Base-by-base conservation (phyloP, 2,888 invertebrate species). In the Cheilosia variabilis region DNA sequence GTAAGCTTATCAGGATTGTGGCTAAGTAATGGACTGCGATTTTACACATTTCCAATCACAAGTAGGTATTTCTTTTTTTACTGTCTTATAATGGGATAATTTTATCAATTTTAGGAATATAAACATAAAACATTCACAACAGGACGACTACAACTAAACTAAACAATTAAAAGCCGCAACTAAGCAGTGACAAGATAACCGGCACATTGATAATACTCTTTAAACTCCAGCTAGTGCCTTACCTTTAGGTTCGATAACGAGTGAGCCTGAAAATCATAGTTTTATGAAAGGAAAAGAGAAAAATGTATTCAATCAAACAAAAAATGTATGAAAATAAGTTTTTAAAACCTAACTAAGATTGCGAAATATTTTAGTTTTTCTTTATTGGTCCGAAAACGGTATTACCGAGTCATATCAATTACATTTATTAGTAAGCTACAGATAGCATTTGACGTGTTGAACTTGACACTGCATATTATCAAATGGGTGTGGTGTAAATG, bases 231-330 rank as follows among this genome's bases (percentile, higher is more conserved):
- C 55, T 22, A 62, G 50, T 52, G 69, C 53, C 86, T 86, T 86
- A 86, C 86, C 86, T 86, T 86, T 52, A 55, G 37, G 50, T 66
- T 72, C 34, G 86, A 86, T 27, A 81, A 68, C 53, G 86, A 81
- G 53, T 81, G 81, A 17, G 81, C 86, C 86, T 86, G 76, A 66
- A 86, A 86, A 72, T 34, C 66, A 77, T 52, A 77, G 22, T 75
- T 73, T 62, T 53, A 53, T 34, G 22, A 41, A 57, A 19, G 1
- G 41, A 63, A 31, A 17, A 47, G n/a, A 55, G 31, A 43, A 31
- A 63, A 27, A 37, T 4, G 2, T 41, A 6, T 24, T 19, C 22
- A 52, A 58, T 6, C 9, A 17, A n/a, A 76, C 4, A 52, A 41
- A 58, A n/a, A 31, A 15, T 31, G 7, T 31, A 0, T 10, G 10